Evolutionary conservation across 1,140 invertebrate genomes (phyloP).

Genomic region (Hylyphantes graminicola): DNA sequence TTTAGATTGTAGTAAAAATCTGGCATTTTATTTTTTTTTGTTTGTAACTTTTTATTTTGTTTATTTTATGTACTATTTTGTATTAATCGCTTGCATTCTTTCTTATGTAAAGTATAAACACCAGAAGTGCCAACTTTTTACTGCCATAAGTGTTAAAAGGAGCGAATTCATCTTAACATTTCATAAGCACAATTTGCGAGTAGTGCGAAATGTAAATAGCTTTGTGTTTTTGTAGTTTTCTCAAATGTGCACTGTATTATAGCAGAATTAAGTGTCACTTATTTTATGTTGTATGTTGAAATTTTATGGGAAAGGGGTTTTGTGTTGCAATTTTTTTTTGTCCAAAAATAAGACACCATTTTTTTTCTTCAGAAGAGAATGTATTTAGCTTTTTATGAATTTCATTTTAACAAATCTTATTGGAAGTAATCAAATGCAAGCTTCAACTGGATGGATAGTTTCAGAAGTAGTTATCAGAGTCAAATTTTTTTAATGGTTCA

Average conservation of each 20-base stretch:
- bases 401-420: not conserved
- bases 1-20: not conserved
- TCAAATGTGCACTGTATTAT: slow-evolving; percentile 49
- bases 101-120: slow-evolving; percentile 4
- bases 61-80: slow-evolving; percentile 19
- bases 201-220: slow-evolving; percentile 48
- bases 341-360: not conserved
- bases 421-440: not conserved
- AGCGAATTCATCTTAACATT: slow-evolving; percentile 17
- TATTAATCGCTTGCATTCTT: slow-evolving; percentile 11
- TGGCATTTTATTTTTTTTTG: not conserved
- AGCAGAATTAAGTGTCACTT: slow-evolving; percentile 23
- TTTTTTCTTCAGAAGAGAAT: slow-evolving; percentile 19
- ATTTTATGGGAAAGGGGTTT: not conserved
- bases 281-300: not conserved
- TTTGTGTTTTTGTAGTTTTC: slow-evolving; percentile 36
- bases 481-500: not conserved
- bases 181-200: slow-evolving; percentile 41
- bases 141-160: slow-evolving; percentile 41
- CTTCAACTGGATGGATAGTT: not conserved
- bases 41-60: slow-evolving; percentile 1
- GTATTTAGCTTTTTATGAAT: not conserved
- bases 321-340: not conserved
- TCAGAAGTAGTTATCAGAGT: not conserved
- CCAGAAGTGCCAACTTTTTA: slow-evolving; percentile 53